A percentile compares a stretch with the other conserved stretches of the same genome.
Conservation (phyloP, 2,113 vertebrate genomes). For the Rhinogobius similis region DNA sequence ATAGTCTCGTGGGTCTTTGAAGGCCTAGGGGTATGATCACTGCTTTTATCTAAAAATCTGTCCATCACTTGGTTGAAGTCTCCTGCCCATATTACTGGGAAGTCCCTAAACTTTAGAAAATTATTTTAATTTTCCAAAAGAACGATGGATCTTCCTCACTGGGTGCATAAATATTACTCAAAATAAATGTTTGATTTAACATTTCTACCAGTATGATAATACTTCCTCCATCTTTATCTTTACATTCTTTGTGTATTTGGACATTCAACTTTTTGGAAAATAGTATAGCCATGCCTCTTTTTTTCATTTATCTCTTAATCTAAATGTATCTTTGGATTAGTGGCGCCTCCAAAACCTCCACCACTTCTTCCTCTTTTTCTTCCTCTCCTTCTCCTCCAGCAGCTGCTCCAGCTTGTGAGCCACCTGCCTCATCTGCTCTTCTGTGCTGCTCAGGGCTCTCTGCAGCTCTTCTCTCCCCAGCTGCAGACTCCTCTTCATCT, state of each 20-base stretch:
- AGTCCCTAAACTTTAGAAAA: neutral
- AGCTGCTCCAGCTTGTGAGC: no score
- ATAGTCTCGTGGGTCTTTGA: neutral
- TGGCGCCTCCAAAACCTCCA: no score
- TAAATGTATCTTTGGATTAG: no score
- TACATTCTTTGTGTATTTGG: neutral
- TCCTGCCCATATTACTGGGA: neutral
- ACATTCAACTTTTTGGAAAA: no score
- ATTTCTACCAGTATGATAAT: neutral
- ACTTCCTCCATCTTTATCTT: neutral
- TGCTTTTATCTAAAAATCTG: neutral
- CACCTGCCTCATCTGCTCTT: no score
- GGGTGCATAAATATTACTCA: neutral
- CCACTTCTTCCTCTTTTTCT: no score
- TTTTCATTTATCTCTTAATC: no score
- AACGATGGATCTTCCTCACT: neutral
- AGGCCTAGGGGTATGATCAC: neutral
- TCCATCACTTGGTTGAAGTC: neutral
- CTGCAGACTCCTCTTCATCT: no score
- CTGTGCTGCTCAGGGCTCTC: no score
- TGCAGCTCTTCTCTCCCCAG: no score
- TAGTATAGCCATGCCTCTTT: no score
- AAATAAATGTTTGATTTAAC: neutral
- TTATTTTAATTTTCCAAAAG: neutral
- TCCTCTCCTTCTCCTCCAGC: no score